These are phyloP conservation scores for Promerops cafer DNA, from an alignment of 2,113 vertebrate species.

Conservation along the genomic window DNA sequence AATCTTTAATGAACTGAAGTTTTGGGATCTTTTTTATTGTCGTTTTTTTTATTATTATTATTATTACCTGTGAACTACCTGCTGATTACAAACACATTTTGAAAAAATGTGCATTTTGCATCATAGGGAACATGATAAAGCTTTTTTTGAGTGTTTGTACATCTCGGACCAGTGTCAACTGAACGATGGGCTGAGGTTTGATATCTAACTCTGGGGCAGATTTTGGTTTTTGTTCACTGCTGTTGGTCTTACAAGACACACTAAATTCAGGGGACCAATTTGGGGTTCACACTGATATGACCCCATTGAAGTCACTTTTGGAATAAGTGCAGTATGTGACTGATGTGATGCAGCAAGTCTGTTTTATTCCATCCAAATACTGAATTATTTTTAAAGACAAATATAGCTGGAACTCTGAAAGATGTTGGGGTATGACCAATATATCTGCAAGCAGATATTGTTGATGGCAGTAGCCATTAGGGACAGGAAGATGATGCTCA, in stretches of 20 bases:
- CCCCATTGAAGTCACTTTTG: background rate
- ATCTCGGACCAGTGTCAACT: background rate
- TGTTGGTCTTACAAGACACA: background rate
- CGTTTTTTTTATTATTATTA: no score
- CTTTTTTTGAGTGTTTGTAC: background rate
- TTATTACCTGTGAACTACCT: background rate
- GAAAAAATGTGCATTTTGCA: background rate
- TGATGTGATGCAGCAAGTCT: background rate
- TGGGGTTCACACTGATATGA: background rate
- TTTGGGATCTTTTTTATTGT: background rate
- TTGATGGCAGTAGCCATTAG: background rate
- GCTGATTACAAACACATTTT: background rate
- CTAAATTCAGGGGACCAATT: background rate
- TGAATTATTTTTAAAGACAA: background rate
- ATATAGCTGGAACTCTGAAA: background rate
- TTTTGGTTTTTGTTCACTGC: background rate
- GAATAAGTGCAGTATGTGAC: background rate
- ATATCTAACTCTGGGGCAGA: background rate
- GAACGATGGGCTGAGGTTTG: background rate
- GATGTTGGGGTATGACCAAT: background rate
- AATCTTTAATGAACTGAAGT: background rate
- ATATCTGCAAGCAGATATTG: background rate
- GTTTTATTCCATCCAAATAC: background rate
- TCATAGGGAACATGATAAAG: rapidly evolving
- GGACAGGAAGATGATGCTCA: background rate